Base-by-base conservation (phyloP, 2,888 invertebrate genomes). In the Andrena chrysosceles region DNA sequence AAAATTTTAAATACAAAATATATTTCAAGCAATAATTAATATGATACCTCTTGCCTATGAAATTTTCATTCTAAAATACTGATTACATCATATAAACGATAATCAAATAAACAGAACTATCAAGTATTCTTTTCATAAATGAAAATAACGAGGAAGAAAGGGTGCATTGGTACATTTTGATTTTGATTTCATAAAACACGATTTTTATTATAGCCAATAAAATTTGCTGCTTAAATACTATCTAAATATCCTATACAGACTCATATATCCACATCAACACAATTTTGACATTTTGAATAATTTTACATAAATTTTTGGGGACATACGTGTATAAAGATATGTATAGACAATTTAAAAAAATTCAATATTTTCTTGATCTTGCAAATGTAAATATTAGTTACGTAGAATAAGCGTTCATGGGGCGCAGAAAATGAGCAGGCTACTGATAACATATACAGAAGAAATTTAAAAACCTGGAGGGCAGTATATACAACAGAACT, bases 151-250 rank as follows among this genome's bases (percentile, higher is more conserved):
- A 83, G 75, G 73, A 81, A 79, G 79, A 84, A 67, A 80, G 64
- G 75, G 80, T 86, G 84, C 83, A 87, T 83, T 85, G 85, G 77
- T 81, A 83, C 64, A 80, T 75, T 70, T 67, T 23, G 72, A 64
- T 69, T 56, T 49, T 4, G 60, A 70, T 60, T 70, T 26, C n/a
- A 23, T 13, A 56, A 35, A 68, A 59, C 73, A 33, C 49, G 54
- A 63, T 13, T 52, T n/a, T 54, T 10, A 35, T 42, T 63, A 13
- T 33, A 16, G 16, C 48, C 10, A 13, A 49, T 29, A 56, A 16
- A 10, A 33, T 23, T 16, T 66, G 33, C 42, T 42, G 16, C 1
- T 6, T 59, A 16, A 6, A 31, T 29, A 10, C 23, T 52, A 67
- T n/a, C 26, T 42, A 52, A 29, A 54, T 42, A n/a, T 20, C 31